Evolutionary conservation across 1,140 invertebrate genomes (phyloP), one percentile per base, ranked within the genome.

Genomic region (Planococcus citri): DNA sequence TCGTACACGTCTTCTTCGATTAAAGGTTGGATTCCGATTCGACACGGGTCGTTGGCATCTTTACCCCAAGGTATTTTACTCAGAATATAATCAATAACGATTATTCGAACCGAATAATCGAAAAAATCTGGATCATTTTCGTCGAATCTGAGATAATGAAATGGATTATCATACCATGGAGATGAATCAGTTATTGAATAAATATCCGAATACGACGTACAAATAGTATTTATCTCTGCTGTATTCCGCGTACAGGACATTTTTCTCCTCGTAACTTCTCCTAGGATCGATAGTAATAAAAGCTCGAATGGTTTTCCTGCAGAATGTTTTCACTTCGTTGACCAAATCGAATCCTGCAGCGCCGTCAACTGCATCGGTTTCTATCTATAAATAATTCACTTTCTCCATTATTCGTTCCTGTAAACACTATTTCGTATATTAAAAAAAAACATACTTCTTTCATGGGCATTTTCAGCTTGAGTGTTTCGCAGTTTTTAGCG

Each of bases 391-490:
- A 33, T 33, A n/a, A n/a, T n/a, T n/a, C n/a, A n/a, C n/a, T n/a
- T n/a, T n/a, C n/a, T n/a, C n/a, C n/a, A n/a, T 37, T 37, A 6
- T 37, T 37, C 33, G 14, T 8, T 37, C 33, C 14, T 37, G 33
- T 8, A 37, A 37, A 37, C 33, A 37, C 14, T 6, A 37, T 37
- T 6, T 6, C 6, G 14, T 14, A 37, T 37, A 14, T 37, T 37
- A 37, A 14, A 37, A 37, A 37, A 37, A 51, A 17, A 51, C 17
- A 9, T 74, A 92, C 84, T 80, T 91, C 86, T 82, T 91, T 92
- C 86, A 98, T 94, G 14, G 95, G 94, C 89, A 97, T 90, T 79
- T 94, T 86, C 27, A 98, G 82, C 78, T 95, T 95, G 73, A 97
- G 83, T 74, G 97, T 88, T 81, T 98, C 95, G 69, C 92, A 88